Evolutionary conservation across 1,140 invertebrate species (phyloP).

Genomic region (Drosophila subobscura): DNA sequence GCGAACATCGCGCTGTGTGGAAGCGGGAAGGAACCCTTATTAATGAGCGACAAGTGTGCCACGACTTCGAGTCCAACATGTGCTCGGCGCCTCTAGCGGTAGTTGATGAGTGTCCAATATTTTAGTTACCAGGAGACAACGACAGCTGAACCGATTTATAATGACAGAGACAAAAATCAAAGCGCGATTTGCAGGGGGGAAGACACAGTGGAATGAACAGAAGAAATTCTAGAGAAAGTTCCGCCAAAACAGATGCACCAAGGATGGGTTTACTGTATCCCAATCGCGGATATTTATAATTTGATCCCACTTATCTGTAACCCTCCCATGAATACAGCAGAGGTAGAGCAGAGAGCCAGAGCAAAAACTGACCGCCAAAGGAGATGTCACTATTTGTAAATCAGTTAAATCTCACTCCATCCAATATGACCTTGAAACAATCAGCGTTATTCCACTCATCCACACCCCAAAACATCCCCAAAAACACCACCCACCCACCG

Average conservation of each 20-base stretch:
- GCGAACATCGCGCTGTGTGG: conserved; percentile 8
- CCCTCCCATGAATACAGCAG: no score
- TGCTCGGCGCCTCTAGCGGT: conserved; percentile 26
- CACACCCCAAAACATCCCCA: background rate
- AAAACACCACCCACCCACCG: conserved; percentile 8
- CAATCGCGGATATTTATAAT: no score
- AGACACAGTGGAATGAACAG: conserved; percentile 2
- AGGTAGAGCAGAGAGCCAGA: no score
- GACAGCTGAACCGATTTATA: conserved; percentile 66
- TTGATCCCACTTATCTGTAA: no score
- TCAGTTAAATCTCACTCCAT: background rate
- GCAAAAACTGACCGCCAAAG: no score
- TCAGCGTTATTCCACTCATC: background rate
- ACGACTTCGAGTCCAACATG: conserved; percentile 56
- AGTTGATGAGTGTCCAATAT: conserved; percentile 74
- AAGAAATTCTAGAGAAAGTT: background rate
- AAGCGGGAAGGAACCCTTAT: conserved; percentile 59
- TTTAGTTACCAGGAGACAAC: conserved; percentile 47
- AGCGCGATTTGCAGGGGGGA: background rate
- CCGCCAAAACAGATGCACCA: no score
- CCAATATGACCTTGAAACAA: conserved; percentile 36
- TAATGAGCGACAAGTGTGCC: conserved; percentile 77
- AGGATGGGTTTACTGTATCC: no score
- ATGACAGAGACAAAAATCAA: conserved; percentile 44
- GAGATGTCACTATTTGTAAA: no score